Percentiles rank a stretch among this genome's conserved stretches.
Conservation (phyloP, 2,113 vertebrate genomes). For the Actenoides hombroni region DNA sequence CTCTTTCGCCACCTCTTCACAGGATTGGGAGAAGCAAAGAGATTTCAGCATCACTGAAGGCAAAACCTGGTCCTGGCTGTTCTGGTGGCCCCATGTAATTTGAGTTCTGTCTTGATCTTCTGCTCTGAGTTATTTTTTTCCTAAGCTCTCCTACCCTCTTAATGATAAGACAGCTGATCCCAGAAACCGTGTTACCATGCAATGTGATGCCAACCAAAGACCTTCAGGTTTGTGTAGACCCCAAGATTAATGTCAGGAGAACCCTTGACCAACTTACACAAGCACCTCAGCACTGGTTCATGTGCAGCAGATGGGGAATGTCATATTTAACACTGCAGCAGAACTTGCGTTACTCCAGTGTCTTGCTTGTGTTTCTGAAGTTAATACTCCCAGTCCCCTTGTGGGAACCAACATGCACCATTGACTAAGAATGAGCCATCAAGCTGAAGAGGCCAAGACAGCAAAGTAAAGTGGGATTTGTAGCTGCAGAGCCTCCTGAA, state of each 20-base stretch:
- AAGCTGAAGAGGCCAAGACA: not conserved
- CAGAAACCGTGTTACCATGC: not conserved
- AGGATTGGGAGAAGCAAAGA: not conserved
- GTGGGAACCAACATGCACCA: accelerated
- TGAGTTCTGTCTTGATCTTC: not conserved
- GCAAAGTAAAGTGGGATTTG: not conserved
- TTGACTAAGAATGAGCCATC: not conserved
- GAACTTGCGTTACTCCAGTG: not conserved
- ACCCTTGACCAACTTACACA: not conserved
- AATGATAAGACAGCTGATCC: not conserved
- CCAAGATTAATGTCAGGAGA: not conserved
- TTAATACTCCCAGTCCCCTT: not conserved
- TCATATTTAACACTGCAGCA: accelerated
- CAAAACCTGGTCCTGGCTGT: not conserved
- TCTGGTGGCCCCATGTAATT: not conserved
- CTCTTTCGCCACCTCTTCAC: not conserved
- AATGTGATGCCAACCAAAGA: not conserved
- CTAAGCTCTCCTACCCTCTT: not conserved
- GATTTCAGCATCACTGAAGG: not conserved
- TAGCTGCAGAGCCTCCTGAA: not conserved
- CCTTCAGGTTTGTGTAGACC: accelerated
- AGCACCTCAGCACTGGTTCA: accelerated
- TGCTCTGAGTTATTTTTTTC: not conserved
- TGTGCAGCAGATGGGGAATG: not conserved
- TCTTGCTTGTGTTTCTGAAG: not conserved